Evolutionary conservation across 1,140 invertebrate genomes (phyloP), one percentile per base, ranked within the genome.

Genomic region (Atta texana): DNA sequence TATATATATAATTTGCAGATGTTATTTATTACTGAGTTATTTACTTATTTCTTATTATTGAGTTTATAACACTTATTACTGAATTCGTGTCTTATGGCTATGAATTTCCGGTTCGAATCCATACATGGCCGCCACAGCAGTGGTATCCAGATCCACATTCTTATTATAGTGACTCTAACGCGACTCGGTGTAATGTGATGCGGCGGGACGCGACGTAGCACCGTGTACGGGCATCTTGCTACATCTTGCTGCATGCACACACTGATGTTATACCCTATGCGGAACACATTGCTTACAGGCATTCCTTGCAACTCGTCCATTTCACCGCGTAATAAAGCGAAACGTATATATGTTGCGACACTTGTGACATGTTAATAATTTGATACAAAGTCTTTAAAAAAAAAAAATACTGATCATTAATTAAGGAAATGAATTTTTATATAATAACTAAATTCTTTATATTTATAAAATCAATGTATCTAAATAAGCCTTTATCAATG

Each of bases 171-270:
- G 39, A 44, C 39, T 44, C 53, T 72, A 39, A 59, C 68, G 78
- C 66, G 77, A 57, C 51, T 34, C 31, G 49, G 7, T 28, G 75
- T 59, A 59, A 49, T 57, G 57, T 57, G 74, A 28, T 14, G 61
- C 61, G 59, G 2, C 34, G 39, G 39, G 8, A 44, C 61, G 28
- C 49, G 12, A 49, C 63, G 68, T 61, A 53, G 80, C 80, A 39
- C 80, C 68, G 80, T 82, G 80, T 72, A 74, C 55, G 68, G 68
- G 66, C 55, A 82, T 82, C 80, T 51, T 21, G 55, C 34, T 24
- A 34, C 39, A 28, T 55, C 66, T 81, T 57, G 66, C 34, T 21
- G 24, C 21, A 81, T 63, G 8, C 64, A 21, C 5, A 49, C 68
- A 21, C 18, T 39, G 24, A 8, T 3, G 14, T 16, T 16, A 12